Evolutionary conservation across 1,140 invertebrate genomes (phyloP), one percentile per base, ranked within the genome.

Genomic region (Diorhabda elongata): DNA sequence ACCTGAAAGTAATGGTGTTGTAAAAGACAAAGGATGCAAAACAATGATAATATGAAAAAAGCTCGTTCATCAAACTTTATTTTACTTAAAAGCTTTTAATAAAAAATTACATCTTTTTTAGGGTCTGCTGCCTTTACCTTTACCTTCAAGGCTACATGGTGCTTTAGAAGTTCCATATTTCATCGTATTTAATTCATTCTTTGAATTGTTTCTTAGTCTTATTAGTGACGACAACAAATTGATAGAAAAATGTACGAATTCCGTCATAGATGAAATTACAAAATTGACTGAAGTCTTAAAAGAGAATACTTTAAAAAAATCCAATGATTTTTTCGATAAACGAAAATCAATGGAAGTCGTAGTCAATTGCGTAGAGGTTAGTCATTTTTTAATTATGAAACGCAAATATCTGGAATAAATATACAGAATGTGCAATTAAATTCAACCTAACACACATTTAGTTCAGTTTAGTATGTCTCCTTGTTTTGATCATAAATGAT

Each of bases 351-450:
- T 78, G 70, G 78, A 79, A 59, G 58, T 66, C 41, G 69, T 75
- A 42, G 78, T 78, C 42, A 78, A 79, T 72, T 65, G 60, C 62
- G 73, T 76, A 7, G 78, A 79, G 69, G 78, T 79, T 67, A 69
- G 73, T 73, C 56, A 2, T n/a, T 56, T 26, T 26, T 26, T 26
- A 26, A 26, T 26, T 26, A 26, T 26, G 26, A 26, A 26, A 26
- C 26, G 26, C 26, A 26, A 26, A 26, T 26, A 26, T 26, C 26
- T 26, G 26, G 26, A 26, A 26, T 26, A 26, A 26, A 26, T 26
- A 26, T 26, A 26, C 26, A 26, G 1, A 26, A 26, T 26, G 26
- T 26, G 26, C 26, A 26, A 11, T 11, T 11, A 11, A 11, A 11
- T 11, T 11, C 11, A 11, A 26, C 26, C 26, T 26, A 26, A 26